Percentiles rank a stretch among this genome's conserved stretches.
Conservation (phyloP, 2,888 invertebrate species). For the Herminia tarsipennalis region DNA sequence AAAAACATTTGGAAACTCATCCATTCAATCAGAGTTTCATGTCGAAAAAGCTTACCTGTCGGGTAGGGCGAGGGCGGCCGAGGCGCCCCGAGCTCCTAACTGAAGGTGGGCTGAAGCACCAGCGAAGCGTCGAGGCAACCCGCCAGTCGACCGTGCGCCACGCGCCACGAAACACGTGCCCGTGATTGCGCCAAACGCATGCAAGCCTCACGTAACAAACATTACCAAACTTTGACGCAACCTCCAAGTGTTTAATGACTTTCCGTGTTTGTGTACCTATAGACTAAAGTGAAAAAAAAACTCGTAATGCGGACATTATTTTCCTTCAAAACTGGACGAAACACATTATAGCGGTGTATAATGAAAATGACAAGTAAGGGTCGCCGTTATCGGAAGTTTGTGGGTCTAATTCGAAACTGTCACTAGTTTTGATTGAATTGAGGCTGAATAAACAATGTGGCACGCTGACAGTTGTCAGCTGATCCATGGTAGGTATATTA, state of each 20-base stretch:
- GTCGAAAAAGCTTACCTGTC: slow-evolving; percentile 57
- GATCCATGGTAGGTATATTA: slow-evolving; percentile 47
- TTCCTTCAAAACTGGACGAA: slow-evolving; percentile 21
- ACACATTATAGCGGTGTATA: slow-evolving; percentile 39
- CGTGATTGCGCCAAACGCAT: slow-evolving; percentile 43
- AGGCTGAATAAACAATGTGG: slow-evolving; percentile 34
- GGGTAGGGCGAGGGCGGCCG: slow-evolving; percentile 58
- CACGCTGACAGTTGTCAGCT: slow-evolving; percentile 49
- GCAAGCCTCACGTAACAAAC: slow-evolving; percentile 47
- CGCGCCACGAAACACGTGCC: slow-evolving; percentile 48
- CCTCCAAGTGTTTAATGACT: slow-evolving; percentile 21
- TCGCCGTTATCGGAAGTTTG: slow-evolving; percentile 38
- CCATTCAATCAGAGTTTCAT: slow-evolving; percentile 51
- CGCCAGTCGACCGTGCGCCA: slow-evolving; percentile 68
- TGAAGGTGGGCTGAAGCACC: slow-evolving; percentile 49
- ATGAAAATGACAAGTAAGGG: slow-evolving; percentile 43
- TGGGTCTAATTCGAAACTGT: slow-evolving; percentile 37
- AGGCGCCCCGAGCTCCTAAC: slow-evolving; percentile 46
- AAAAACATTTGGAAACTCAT: slow-evolving; percentile 49
- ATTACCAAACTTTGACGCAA: slow-evolving; percentile 53
- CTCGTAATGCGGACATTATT: slow-evolving; percentile 21
- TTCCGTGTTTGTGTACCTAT: slow-evolving; percentile 37
- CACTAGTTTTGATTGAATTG: slow-evolving; percentile 40
- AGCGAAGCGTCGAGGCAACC: slow-evolving; percentile 33
- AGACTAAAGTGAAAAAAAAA: slow-evolving; percentile 35